Evolutionary conservation across 2,888 invertebrate genomes (phyloP), one percentile per base, ranked within the genome.

Genomic region (Hymenopus coronatus): DNA sequence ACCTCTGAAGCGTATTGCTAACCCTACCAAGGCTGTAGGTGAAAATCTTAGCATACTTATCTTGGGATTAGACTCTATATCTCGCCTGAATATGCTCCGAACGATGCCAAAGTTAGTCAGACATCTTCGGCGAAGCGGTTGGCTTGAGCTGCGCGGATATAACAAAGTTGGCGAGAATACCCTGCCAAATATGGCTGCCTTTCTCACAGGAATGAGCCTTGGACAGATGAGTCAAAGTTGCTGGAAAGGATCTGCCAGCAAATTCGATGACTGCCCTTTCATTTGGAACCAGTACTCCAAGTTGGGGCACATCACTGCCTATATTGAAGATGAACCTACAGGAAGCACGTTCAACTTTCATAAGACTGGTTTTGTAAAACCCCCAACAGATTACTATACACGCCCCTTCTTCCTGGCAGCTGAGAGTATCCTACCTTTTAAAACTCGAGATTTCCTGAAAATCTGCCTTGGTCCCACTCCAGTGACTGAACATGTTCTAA

Each of bases 181-280:
- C 0, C 94, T 93, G 91, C 94, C 94, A 1, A 94, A 94, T 90
- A 92, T 94, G 54, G 92, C 93, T 54, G 93, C 94, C 0, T 91
- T 94, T 89, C 92, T 90, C n/a, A 92, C 93, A 6, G 94, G 94
- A 7, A 89, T 91, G 81, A 90, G 90, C 2, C 89, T 91, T 89
- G 90, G 91, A 25, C 83, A 90, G 6, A 54, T 91, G 54, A 90
- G 91, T 12, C 91, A 91, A 33, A 30, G 90, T 9, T 92, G 92
- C 88, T 91, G 91, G 91, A 81, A 89, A 6, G 91, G 91, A 14
- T 91, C 90, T 6, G 89, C 90, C 1, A 84, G 91, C 90, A 91
- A 91, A 46, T 91, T 92, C 86, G 93, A 94, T 89, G 90, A 92
- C 46, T 93, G 93, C 90, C 92, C 93, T 1, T 93, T 93, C 88